These are phyloP conservation scores for Platyscapa corneri DNA, from an alignment of 1,140 invertebrate species.

Conservation along the genomic window DNA sequence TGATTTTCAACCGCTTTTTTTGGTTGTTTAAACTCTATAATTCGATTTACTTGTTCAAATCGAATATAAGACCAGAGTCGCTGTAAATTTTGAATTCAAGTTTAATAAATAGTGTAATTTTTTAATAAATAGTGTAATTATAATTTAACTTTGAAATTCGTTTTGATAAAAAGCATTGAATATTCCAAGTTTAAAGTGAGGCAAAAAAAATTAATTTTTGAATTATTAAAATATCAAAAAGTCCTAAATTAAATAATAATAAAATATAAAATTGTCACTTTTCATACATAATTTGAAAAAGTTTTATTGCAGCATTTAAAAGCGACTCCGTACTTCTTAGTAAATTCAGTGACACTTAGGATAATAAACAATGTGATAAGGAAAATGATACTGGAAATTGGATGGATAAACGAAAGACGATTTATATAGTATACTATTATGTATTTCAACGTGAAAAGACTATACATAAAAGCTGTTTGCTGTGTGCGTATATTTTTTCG, in stretches of 20 bases:
- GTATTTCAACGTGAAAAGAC: slow-evolving; percentile 43
- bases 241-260: too few relatives aligned
- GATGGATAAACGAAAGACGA: slow-evolving; percentile 41
- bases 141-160: neutral
- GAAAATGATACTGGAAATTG: slow-evolving; percentile 10
- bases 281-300: neutral
- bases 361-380: slow-evolving; percentile 15
- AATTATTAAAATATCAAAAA: too few relatives aligned
- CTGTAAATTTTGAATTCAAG: slow-evolving; percentile 19
- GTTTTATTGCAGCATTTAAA: neutral
- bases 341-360: neutral
- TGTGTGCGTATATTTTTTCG: slow-evolving; percentile 21
- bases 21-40: neutral
- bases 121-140: neutral
- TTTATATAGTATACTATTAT: slow-evolving; percentile 28
- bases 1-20: slow-evolving; percentile 39
- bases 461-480: slow-evolving; percentile 45
- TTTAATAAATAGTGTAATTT: neutral
- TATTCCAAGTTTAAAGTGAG: too few relatives aligned
- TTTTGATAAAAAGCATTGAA: neutral
- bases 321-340: slow-evolving; percentile 17
- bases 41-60: neutral
- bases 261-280: too few relatives aligned
- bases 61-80: slow-evolving; percentile 15
- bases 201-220: too few relatives aligned